A percentile compares a stretch with the other conserved stretches of the same genome.
phyloP scores from a whole-genome alignment of 1,140 invertebrate genomes.

The Drosophila burlai region DNA sequence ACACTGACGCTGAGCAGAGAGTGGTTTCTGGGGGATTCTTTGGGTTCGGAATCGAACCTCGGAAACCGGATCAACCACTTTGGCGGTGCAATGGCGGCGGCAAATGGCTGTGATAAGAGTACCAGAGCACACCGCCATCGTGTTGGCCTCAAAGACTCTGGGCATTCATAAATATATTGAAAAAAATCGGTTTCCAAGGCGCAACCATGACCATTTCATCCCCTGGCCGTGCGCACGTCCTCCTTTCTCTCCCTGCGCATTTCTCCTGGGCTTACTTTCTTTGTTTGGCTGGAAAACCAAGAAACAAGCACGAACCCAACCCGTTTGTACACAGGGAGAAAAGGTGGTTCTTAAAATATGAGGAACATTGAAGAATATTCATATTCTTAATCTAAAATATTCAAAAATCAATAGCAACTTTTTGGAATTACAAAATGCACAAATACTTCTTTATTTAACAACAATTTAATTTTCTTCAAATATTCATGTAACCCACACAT shows the following conservation, averaged over 20 bases:
- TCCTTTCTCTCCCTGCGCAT: constrained; percentile 38
- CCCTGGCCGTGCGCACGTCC: constrained; percentile 40
- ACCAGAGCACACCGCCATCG: constrained; percentile 61
- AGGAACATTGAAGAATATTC: too few species aligned
- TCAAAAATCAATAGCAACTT: too few species aligned
- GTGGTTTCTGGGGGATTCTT: constrained; percentile 27
- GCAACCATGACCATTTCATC: constrained; percentile 53
- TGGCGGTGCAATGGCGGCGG: constrained; percentile 67
- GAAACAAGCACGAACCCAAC: constrained; percentile 9
- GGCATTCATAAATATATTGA: constrained; percentile 64
- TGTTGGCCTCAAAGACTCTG: constrained; percentile 39
- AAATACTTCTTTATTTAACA: too few species aligned
- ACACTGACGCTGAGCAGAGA: constrained; percentile 26
- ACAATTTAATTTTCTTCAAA: too few species aligned
- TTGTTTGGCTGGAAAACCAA: constrained; percentile 28
- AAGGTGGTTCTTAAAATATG: too few species aligned
- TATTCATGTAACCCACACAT: too few species aligned
- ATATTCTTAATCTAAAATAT: background rate
- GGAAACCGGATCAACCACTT: constrained; percentile 80
- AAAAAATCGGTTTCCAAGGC: constrained; percentile 44
- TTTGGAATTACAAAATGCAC: background rate
- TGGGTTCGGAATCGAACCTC: constrained; percentile 14
- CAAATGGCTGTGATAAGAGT: constrained; percentile 75
- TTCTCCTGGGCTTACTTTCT: constrained; percentile 17
- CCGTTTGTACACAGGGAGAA: constrained; percentile 33